Evolutionary conservation across 2,888 invertebrate species (phyloP).

Genomic region (Hymenopus coronatus): DNA sequence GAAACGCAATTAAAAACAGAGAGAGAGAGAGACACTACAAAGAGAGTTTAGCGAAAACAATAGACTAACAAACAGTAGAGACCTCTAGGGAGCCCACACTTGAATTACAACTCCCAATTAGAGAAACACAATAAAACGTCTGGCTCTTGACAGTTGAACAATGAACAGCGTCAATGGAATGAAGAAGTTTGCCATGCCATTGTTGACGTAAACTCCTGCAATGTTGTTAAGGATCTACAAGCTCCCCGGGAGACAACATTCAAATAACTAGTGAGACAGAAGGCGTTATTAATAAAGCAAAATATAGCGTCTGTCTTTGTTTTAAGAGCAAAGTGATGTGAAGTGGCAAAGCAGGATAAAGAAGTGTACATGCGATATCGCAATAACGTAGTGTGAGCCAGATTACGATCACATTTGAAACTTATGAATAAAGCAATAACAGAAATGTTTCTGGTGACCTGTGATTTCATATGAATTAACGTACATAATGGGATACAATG

Average conservation of each 20-base stretch:
- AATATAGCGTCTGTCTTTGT: neutral
- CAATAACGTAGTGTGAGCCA: too few species aligned
- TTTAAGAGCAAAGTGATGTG: neutral
- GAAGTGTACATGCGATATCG: neutral
- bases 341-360: neutral
- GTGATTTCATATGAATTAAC: too few species aligned
- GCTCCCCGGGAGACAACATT: neutral
- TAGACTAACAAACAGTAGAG: slow-evolving; percentile 1
- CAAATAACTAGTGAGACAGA: neutral
- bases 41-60: slow-evolving; percentile 25
- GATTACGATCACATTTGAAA: too few species aligned
- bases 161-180: neutral
- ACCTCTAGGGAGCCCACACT: slow-evolving; percentile 7
- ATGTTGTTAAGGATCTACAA: neutral
- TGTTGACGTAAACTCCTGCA: neutral
- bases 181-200: neutral
- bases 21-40: slow-evolving; percentile 6
- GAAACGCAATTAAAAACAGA: slow-evolving; percentile 28
- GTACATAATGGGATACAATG: too few species aligned
- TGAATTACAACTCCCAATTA: slow-evolving; percentile 34
- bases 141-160: neutral
- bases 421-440: too few species aligned
- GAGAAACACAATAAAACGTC: slow-evolving; percentile 30
- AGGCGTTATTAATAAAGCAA: neutral
- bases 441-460: too few species aligned